Base-by-base conservation (phyloP, 2,888 invertebrate genomes). In the Melanchra persicariae region DNA sequence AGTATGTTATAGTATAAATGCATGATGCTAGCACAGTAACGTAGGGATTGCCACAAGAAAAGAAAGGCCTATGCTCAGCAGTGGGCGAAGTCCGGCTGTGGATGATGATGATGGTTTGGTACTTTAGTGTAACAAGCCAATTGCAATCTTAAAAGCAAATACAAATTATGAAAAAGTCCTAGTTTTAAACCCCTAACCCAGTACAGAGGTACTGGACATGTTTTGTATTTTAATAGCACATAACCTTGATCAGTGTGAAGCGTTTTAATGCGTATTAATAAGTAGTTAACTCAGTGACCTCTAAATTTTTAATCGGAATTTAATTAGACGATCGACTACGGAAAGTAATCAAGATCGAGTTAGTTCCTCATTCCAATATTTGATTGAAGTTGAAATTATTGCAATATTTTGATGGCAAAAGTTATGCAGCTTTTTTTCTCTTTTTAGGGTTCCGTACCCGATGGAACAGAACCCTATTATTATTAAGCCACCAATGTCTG, bases 211-310 rank as follows among this genome's bases (percentile, higher is more conserved):
- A 60, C 57, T 17, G n/a, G 47, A 49, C 10, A 12, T 43, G 63
- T 60, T 63, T 76, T 49, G 22, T 61, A 37, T 55, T 37, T 40
- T 49, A 69, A 49, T 61, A 45, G 19, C 54, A 69, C 12, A 24
- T 26, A 34, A 60, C 66, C 66, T 73, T 82, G 67, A 49, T 43
- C 52, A 12, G 26, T 52, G 26, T 10, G 1, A 49, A 64, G 47
- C 57, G 77, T 77, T 77, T 52, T 12, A 57, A 61, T 49, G 43
- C 51, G 37, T 71, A 71, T 78, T 63, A 66, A 52, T 71, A 57
- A 24, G 22, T 64, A 58, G 26, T 64, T 79, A 73, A 73, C 79
- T 64, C 45, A 54, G 49, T 79, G 79, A 73, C 79, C 79, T 82
- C 49, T 26, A 61, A 7, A 4, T n/a, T n/a, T n/a, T 61, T 57